phyloP scores from a whole-genome alignment of 2,113 vertebrate genomes.

The Pseudopodoces humilis region DNA sequence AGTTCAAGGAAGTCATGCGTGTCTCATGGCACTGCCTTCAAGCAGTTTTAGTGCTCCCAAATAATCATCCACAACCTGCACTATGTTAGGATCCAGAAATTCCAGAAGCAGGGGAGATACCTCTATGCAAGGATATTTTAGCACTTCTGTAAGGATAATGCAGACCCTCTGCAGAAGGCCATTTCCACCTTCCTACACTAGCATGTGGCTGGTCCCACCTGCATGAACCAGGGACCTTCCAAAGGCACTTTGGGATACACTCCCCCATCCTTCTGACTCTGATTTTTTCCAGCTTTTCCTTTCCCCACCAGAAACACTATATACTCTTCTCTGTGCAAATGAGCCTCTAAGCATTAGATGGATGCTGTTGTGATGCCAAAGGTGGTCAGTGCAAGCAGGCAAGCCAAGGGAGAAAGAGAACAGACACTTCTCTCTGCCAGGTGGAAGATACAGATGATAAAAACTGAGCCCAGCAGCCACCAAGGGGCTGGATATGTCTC shows the following conservation, averaged over 20 bases:
- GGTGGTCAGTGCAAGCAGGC: not conserved
- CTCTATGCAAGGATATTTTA: not conserved
- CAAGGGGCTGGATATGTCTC: not conserved
- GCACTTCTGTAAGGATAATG: not conserved
- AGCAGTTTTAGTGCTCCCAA: not conserved
- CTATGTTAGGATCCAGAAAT: not conserved
- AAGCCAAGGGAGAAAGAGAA: not conserved
- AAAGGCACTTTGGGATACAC: not conserved
- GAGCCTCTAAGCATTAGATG: not conserved
- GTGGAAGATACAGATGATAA: fast-evolving
- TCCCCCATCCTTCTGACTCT: not conserved
- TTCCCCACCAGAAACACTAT: not conserved
- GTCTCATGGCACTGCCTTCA: not conserved
- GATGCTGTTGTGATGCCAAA: not conserved
- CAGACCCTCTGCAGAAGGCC: not conserved
- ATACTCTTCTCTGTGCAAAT: not conserved
- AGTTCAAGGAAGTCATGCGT: constrained; percentile 60
- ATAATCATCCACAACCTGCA: not conserved
- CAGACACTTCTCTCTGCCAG: not conserved
- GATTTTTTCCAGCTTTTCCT: not conserved
- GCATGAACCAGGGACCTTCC: not conserved
- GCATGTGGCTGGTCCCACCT: not conserved
- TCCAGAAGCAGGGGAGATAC: not conserved
- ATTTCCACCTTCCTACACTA: not conserved
- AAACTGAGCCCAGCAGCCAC: not conserved